Base-by-base conservation (phyloP, 2,113 vertebrate genomes). In the Chauna torquata region DNA sequence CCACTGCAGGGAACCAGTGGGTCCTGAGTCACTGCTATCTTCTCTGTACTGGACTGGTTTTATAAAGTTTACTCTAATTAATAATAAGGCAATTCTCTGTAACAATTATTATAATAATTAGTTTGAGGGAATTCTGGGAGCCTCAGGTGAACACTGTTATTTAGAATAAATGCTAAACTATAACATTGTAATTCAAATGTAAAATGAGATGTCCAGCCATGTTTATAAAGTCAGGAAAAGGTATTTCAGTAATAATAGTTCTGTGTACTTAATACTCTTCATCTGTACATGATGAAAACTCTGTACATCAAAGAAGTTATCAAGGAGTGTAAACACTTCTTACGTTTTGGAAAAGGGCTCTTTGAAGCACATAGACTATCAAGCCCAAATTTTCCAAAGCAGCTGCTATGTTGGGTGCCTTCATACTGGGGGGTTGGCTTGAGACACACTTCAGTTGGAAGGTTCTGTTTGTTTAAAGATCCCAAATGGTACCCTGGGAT, bases 261-360 rank as follows among this genome's bases (percentile, higher is more conserved):
- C 58, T 57, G 87, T 85, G 52, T 57, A 79, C 66, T 87, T 89
- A 82, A 58, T 86, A 47, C 12, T 65, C 69, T 91, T 95, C 36
- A 75, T 86, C 64, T 82, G 47, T 71, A 84, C 12, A 5, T 78
- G 72, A 57, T 72, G 66, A 78, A 94, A 91, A 91, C 82, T 61
- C 52, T 82, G 45, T 74, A 74, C 79, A 86, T 92, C 92, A 94
- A 45, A 94, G 61, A 78, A 87, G 40, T 86, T 94, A 91, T 76
- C 83, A 75, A 89, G 69, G 61, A 36, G 32, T 40, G 24, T 92
- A 82, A 94, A 65, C 44, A 72, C 47, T 75, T 92, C 1, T 42
- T 34, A 40, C n/a, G 28, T 59, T 75, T 93, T 82, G 76, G 49
- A 80, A 32, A 79, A 82, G 57, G 27, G 16, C 52, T 87, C 12